Evolutionary conservation across 2,797 vertebrate species (phyloP), one percentile per base, ranked within the genome.

Genomic region (Sciurus vulgaris): DNA sequence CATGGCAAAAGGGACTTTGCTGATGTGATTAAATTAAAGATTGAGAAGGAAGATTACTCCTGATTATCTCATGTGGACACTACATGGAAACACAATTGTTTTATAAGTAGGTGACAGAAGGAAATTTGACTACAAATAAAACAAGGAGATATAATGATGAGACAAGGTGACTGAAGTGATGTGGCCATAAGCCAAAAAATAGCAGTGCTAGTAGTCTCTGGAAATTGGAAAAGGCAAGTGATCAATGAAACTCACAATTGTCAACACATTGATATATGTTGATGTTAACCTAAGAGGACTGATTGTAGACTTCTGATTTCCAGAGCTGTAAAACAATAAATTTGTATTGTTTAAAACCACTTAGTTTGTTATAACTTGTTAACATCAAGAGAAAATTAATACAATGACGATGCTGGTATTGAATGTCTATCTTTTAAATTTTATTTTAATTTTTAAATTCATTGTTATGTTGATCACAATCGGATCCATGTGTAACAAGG

Each of bases 381-480:
- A 65, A 67, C 26, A 2, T 10, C 33, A 44, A 41, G 28, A 26
- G 7, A 11, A 94, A 81, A 82, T 82, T 38, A 72, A 56, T 47
- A 61, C 24, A 82, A 15, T 33, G 2, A 86, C 7, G 51, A 30
- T 51, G n/a, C 5, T 59, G 38, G 11, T 4, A 72, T 41, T 28
- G 74, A 20, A 4, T 15, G 41, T 69, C 28, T 65, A 41, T 6
- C 24, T 79, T 81, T 35, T 85, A 13, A 38, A 12, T 92, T 86
- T 92, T 93, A 8, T 81, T 44, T 89, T 18, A 38, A 15, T 92
- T 86, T 92, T 93, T 4, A 69, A 78, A 33, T 91, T 41, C 33
- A 73, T 91, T 44, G 0, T 26, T 74, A 59, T 41, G 20, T 30
- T 95, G 41, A 38, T 54, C 11, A 81, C 15, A 20, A 47, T 91